Evolutionary conservation across 2,113 vertebrate genomes (phyloP), one percentile per base, ranked within the genome.

Genomic region (Gymnocephalus cernua): DNA sequence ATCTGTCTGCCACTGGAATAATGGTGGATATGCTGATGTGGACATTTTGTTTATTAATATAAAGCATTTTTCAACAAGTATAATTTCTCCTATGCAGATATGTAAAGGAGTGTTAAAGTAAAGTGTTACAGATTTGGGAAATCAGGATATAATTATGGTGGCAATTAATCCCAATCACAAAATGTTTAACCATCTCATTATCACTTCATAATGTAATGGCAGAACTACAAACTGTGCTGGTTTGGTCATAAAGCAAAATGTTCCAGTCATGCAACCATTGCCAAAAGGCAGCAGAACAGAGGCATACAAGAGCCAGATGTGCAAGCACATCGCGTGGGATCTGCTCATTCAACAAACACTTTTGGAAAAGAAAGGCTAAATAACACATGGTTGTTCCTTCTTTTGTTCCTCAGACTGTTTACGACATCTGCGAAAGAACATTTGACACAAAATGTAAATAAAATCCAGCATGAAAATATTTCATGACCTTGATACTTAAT

Each of bases 291-390:
- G 59, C 35, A 50, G 67, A 72, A 70, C 63, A 38, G 79, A 53
- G 61, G 80, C 73, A 69, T 38, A 71, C n/a, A 25, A 67, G 47
- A 84, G 50, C 59, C 84, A 92, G 88, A 93, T 91, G 90, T 90
- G 44, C 56, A 70, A 27, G 74, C 76, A 61, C 74, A 66, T 89
- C 1, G 74, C 77, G 56, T 77, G 72, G 38, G 80, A 88, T 51
- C 66, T 23, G n/a, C 61, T 62, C 51, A 83, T 64, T 79, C 59
- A 86, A 87, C 50, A 67, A 88, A 66, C 48, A 57, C 47, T 48
- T 68, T 74, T 69, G 69, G 8, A 83, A 71, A 74, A 79, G 23
- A 83, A 68, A 85, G 29, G 57, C 67, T 69, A 69, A 89, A 84
- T 18, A 79, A 82, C 56, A 77, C 62, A 69, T 62, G 58, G 78